phyloP scores from a whole-genome alignment of 1,140 invertebrate genomes.

The Cydia fagiglandana region DNA sequence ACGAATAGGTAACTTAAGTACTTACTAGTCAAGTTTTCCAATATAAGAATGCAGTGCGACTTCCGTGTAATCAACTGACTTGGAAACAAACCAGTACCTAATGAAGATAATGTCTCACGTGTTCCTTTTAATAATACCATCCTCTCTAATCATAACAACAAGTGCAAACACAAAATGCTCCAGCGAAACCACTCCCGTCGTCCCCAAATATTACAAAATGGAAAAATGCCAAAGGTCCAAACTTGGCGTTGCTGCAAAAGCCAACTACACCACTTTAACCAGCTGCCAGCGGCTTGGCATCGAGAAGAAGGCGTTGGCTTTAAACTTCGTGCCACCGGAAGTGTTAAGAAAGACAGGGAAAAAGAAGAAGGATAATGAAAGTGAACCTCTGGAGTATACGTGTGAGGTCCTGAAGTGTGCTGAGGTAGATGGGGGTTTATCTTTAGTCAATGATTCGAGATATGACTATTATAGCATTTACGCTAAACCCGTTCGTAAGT shows the following conservation, averaged over 20 bases:
- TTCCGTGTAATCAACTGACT: not conserved
- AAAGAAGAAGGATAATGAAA: constrained; percentile 34
- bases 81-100: not conserved
- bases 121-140: not conserved
- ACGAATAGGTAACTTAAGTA: not conserved
- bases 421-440: constrained; percentile 77
- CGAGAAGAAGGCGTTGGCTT: constrained; percentile 81
- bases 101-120: not conserved
- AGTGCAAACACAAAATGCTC: constrained; percentile 45
- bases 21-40: not conserved
- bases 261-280: constrained; percentile 60
- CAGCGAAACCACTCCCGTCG: constrained; percentile 34
- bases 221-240: constrained; percentile 66
- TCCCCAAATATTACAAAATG: constrained; percentile 64
- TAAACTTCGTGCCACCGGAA: constrained; percentile 80
- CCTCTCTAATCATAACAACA: not conserved
- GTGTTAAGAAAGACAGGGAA: constrained; percentile 39
- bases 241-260: constrained; percentile 54
- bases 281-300: constrained; percentile 80
- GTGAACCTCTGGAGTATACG: constrained; percentile 61
- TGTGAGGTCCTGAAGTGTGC: constrained; percentile 82
- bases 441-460: constrained; percentile 75
- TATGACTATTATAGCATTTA: constrained; percentile 82
- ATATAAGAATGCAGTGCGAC: not conserved
- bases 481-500: constrained; percentile 78